Evolutionary conservation across 2,113 vertebrate genomes (phyloP).

Genomic region (Clinocottus analis): DNA sequence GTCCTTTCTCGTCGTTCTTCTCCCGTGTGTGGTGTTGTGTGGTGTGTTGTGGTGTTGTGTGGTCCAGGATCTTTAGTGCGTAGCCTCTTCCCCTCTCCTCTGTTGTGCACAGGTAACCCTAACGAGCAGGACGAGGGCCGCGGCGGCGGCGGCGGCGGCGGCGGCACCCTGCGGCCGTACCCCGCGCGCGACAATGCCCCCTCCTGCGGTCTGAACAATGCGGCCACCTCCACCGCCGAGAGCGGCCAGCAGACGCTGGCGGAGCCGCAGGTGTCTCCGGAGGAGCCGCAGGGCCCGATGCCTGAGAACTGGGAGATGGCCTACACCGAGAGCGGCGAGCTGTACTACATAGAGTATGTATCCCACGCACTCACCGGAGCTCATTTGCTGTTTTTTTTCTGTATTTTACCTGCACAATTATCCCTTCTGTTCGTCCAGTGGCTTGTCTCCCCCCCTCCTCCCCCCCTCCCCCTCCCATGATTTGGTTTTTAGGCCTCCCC

Average conservation of each 20-base stretch:
- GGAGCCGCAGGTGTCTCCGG: constrained; percentile 91
- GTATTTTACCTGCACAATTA: constrained; percentile 65
- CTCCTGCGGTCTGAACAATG: constrained; percentile 84
- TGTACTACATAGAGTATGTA: constrained; percentile 99
- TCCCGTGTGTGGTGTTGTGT: constrained; percentile 59
- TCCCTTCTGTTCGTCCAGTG: constrained; percentile 66
- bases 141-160: constrained; percentile 76
- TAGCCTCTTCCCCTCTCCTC: constrained; percentile 82
- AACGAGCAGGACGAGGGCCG: constrained; percentile 92
- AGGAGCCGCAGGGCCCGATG: constrained; percentile 94
- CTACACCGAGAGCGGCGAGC: constrained; percentile 98
- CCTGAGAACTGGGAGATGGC: constrained; percentile 99
- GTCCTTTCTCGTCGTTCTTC: constrained; percentile 44
- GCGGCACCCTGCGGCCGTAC: constrained; percentile 76
- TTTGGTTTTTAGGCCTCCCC: constrained; percentile 71
- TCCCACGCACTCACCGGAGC: constrained; percentile 25
- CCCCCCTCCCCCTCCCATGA: constrained; percentile 15
- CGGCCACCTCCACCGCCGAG: constrained; percentile 88
- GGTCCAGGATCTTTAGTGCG: constrained; percentile 81
- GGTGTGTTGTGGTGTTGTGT: constrained; percentile 58
- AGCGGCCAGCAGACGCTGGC: constrained; percentile 93
- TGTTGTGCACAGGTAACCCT: constrained; percentile 90
- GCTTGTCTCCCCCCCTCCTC: constrained; percentile 61
- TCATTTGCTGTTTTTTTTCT: constrained; percentile 47
- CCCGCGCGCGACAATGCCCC: constrained; percentile 84